These are phyloP conservation scores for Leptobrachium ailaonicum DNA, from an alignment of 2,113 vertebrate genomes.

Conservation along the genomic window DNA sequence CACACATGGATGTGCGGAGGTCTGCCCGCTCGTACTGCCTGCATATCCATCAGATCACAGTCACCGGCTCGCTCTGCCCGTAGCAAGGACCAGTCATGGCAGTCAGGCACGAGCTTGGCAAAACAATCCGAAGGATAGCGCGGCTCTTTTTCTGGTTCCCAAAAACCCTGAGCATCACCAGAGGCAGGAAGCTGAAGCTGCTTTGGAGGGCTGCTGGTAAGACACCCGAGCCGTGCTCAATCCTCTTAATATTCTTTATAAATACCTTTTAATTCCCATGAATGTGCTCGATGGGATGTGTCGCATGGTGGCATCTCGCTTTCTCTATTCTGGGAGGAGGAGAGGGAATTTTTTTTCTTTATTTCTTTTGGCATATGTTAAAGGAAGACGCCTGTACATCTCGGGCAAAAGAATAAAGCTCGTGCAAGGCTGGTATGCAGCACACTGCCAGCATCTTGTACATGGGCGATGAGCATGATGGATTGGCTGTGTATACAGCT, in stretches of 20 bases:
- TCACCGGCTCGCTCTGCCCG: slow-evolving; percentile 37
- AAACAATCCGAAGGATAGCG: slow-evolving; percentile 67
- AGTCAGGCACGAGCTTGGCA: slow-evolving; percentile 62
- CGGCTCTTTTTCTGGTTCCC: slow-evolving; percentile 64
- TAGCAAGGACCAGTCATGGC: slow-evolving; percentile 55
- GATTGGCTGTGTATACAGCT: slow-evolving; percentile 2
- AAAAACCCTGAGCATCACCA: slow-evolving; percentile 60
- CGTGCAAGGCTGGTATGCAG: slow-evolving; percentile 8
- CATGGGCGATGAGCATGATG: slow-evolving; percentile 5
- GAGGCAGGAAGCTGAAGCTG: slow-evolving; percentile 61
- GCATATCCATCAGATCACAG: slow-evolving; percentile 24
- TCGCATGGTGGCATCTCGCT: too few relatives aligned
- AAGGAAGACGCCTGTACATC: too few relatives aligned
- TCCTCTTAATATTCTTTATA: too few relatives aligned
- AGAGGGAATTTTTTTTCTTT: too few relatives aligned
- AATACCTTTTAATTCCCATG: too few relatives aligned
- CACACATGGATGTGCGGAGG: slow-evolving; percentile 39
- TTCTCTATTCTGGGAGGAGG: too few relatives aligned
- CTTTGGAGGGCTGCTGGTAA: slow-evolving; percentile 65
- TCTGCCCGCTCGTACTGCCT: slow-evolving; percentile 21
- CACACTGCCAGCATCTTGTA: slow-evolving; percentile 1
- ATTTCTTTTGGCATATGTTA: too few relatives aligned
- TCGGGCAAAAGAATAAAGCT: too few relatives aligned
- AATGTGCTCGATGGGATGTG: too few relatives aligned
- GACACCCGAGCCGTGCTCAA: slow-evolving; percentile 13